Evolutionary conservation across 2,888 invertebrate genomes (phyloP), one percentile per base, ranked within the genome.

Genomic region (Trissonchulus sp.): DNA sequence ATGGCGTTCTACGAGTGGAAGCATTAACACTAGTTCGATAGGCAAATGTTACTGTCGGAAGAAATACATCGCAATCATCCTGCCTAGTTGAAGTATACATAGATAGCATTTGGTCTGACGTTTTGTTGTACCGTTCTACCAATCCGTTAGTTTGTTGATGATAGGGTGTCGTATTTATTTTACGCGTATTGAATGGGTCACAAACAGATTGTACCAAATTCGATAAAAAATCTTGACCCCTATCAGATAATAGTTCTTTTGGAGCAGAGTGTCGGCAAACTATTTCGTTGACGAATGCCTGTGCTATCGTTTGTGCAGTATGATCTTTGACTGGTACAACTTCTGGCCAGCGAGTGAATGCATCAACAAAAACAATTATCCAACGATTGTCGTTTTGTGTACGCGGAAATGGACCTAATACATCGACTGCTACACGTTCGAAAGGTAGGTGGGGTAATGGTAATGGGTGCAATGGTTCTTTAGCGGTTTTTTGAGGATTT

Each of bases 241-340:
- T n/a, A 37, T 37, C 78, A 80, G 69, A 72, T 77, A 3, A 73
- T 33, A 3, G 79, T 79, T 48, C 73, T 72, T 37, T 81, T 79
- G 15, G 77, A 76, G 15, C 76, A 0, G 82, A 79, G 60, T 79
- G 78, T 65, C 81, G n/a, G n/a, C n/a, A n/a, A n/a, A n/a, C n/a
- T n/a, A n/a, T n/a, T n/a, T n/a, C n/a, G n/a, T n/a, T n/a, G n/a
- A n/a, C n/a, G n/a, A n/a, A n/a, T n/a, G n/a, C n/a, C n/a, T n/a
- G n/a, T n/a, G n/a, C n/a, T n/a, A n/a, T n/a, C n/a, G n/a, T n/a
- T n/a, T n/a, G n/a, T n/a, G n/a, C n/a, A n/a, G n/a, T n/a, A n/a
- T n/a, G 81, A 35, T 81, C 79, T 0, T 80, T 79, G 35, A 83
- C 69, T 3, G 82, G 77, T 62, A 82, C 33, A 75, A 77, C 77